phyloP scores from a whole-genome alignment of 2,797 vertebrate species.

The Chanos chanos region DNA sequence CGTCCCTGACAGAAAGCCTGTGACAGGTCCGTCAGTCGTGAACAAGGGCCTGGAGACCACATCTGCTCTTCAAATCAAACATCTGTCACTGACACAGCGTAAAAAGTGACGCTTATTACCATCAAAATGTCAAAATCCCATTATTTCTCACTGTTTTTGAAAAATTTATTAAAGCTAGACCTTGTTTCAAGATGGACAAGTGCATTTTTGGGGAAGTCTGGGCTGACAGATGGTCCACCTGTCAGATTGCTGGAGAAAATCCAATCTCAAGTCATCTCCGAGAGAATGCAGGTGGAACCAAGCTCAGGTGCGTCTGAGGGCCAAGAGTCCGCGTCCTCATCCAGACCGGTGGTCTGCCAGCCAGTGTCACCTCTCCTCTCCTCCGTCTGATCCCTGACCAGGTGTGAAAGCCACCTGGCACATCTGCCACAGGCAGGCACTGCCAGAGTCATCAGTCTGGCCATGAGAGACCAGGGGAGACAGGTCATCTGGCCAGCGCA shows the following conservation, averaged over 20 bases:
- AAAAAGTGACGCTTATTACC: slow-evolving; percentile 23
- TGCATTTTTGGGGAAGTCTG: slow-evolving; percentile 25
- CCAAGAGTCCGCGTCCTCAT: slow-evolving; percentile 40
- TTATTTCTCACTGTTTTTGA: slow-evolving; percentile 34
- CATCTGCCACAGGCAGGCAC: slow-evolving; percentile 63
- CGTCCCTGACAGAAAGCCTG: too few relatives aligned
- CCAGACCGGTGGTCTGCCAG: slow-evolving; percentile 60
- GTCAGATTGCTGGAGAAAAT: slow-evolving; percentile 56
- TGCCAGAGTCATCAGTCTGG: too few relatives aligned
- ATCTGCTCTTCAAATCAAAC: not conserved
- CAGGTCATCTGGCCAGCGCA: too few relatives aligned
- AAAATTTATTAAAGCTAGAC: slow-evolving; percentile 39
- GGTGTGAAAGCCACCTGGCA: slow-evolving; percentile 60
- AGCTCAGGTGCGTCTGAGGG: slow-evolving; percentile 25
- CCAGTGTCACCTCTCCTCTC: slow-evolving; percentile 54
- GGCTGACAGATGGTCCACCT: slow-evolving; percentile 61
- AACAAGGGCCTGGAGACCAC: not conserved
- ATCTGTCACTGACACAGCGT: not conserved
- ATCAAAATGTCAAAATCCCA: slow-evolving; percentile 28
- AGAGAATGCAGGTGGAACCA: too few relatives aligned
- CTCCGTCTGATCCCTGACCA: too few relatives aligned
- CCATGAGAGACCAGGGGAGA: too few relatives aligned
- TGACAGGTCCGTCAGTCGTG: not conserved
- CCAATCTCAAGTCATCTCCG: slow-evolving; percentile 50
- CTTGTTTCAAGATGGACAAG: slow-evolving; percentile 40